Base-by-base conservation (phyloP, 1,140 invertebrate species). In the Zaprionus taronus region DNA sequence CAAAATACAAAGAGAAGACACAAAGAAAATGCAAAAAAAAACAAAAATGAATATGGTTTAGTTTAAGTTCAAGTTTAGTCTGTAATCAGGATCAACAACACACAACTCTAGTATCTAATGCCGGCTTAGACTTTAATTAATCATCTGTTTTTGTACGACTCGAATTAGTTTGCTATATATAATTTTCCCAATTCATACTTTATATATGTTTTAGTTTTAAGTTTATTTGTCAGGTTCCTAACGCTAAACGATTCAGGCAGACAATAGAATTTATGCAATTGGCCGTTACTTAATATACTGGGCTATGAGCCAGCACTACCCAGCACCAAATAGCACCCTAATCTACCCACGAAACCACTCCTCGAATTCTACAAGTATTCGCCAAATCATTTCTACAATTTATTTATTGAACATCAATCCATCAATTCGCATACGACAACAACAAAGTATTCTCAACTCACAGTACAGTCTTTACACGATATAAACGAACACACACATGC, bases 101-200 rank as follows among this genome's bases (percentile, higher is more conserved):
- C 31, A 34, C 31, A 38, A 79, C 72, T 71, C 57, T 71, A 80
- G 77, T 80, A 90, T 90, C 85, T 90, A 91, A 90, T 91, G 85
- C 85, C 85, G 85, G 86, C 84, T 90, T 85, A 90, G 86, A 90
- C 85, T 80, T 73, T 81, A 87, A 80, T 68, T 17, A n/a, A 51
- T 22, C 20, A 51, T 14, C 22, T 34, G 31, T 53, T 58, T 41
- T 55, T 55, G n/a, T 38, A 28, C 17, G 31, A 55, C 64, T 86
- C 73, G 84, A 89, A 83, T 89, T 74, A 69, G 63, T 71, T 20
- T 20, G 22, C 47, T 47, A 51, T 14, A 22, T 51, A 24, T 26
- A 26, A 26, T 12, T 51, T 51, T 51, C 14, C 9, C 9, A 22
- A 51, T 24, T 51, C 20, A 51, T 51, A 51, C 20, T 12, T 5